Base-by-base conservation (phyloP, 2,113 vertebrate species). In the Pelobates fuscus region DNA sequence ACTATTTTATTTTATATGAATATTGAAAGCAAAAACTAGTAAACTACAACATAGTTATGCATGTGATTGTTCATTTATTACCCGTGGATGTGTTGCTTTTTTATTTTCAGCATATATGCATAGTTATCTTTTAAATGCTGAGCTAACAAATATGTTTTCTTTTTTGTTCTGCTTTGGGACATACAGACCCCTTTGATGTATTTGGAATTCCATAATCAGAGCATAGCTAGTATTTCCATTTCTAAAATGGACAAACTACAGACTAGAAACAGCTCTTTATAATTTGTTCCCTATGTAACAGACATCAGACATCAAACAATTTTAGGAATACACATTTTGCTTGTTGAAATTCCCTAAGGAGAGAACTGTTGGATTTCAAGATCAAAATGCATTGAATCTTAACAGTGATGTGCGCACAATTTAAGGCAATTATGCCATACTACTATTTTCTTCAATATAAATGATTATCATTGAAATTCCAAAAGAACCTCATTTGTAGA, bases 251-350 rank as follows among this genome's bases (percentile, higher is more conserved):
- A 57, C 54, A 64, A 65, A 44, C 46, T 65, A 73, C 29, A 44
- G 54, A 60, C 54, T 17, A 25, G 55, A 60, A 59, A 18, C 54
- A 46, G 23, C 55, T 41, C 21, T 71, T 49, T 63, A 25, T 71
- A 29, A 1, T 72, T 62, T 63, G 55, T 44, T n/a, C 7, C 43
- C 52, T 44, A 30, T 67, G 63, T 75, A 75, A 37, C 23, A 75
- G 71, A 75, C 71, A 66, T 75, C 71, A n/a, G n/a, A 6, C 10
- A 37, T 6, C 5, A 76, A 76, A 76, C 64, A 76, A 49, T 67
- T 67, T 67, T 23, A 76, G 41, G 26, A 76, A 67, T 49, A 76
- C 26, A 67, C 41, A 76, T 75, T 75, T 63, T 67, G 25, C 37
- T 59, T 67, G 54, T 46, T 60, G 64, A 76, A 55, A 67, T 43